Percentiles rank a stretch among this genome's conserved stretches.
phyloP scores from a whole-genome alignment of 2,797 vertebrate genomes.

The Coracias cyanogaster region DNA sequence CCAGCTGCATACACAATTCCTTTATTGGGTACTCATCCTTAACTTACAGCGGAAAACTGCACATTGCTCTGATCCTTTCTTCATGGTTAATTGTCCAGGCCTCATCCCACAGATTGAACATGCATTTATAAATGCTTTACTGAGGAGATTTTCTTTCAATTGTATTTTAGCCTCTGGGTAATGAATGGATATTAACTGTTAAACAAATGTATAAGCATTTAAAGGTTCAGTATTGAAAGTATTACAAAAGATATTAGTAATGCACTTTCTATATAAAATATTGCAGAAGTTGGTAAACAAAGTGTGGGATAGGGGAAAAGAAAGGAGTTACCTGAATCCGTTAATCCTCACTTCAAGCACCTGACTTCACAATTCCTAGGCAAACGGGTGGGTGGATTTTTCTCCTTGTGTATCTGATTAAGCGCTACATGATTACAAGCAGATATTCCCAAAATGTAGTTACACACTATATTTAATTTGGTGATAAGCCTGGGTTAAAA shows the following conservation, averaged over 20 bases:
- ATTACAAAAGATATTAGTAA: neutral
- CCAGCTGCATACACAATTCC: neutral
- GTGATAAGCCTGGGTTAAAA: neutral
- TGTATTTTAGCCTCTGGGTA: neutral
- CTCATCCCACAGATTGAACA: neutral
- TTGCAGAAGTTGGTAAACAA: neutral
- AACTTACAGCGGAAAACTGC: neutral
- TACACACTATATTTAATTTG: neutral
- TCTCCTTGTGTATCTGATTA: neutral
- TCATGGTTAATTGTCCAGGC: neutral
- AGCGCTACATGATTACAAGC: neutral
- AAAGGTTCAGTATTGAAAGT: neutral
- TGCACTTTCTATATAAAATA: neutral
- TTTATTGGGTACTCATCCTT: neutral
- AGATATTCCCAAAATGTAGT: neutral
- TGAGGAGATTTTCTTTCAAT: neutral
- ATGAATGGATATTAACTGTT: neutral
- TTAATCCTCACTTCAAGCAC: neutral
- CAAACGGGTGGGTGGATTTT: neutral
- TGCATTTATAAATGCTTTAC: neutral
- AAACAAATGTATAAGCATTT: neutral
- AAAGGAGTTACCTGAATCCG: neutral
- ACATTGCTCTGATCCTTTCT: neutral
- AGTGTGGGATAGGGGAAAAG: neutral
- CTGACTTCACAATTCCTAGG: neutral